Percentiles rank a stretch among this genome's conserved stretches.
These are phyloP conservation scores for Cetoscarus ocellatus DNA, from an alignment of 2,797 vertebrate species.

Conservation along the genomic window DNA sequence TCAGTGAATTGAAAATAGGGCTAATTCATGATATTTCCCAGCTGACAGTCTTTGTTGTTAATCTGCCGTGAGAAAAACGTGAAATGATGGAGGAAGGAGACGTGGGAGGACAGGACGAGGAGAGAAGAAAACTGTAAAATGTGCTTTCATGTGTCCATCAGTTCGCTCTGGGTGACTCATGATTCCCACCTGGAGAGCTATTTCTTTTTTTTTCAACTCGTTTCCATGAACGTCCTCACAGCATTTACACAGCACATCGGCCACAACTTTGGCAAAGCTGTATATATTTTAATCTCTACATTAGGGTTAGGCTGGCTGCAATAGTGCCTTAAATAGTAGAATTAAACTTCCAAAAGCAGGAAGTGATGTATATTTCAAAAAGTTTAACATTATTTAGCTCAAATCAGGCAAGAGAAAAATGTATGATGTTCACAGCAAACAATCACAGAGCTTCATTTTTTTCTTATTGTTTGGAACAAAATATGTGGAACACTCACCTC, in stretches of 20 bases:
- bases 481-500: conserved; percentile 86
- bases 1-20: conserved; percentile 55
- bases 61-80: conserved; percentile 66
- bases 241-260: neutral
- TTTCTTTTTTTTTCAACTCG: neutral
- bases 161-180: conserved; percentile 7
- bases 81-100: conserved; percentile 27
- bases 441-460: neutral
- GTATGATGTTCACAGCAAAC: neutral
- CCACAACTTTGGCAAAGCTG: neutral
- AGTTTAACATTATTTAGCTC: conserved; percentile 1
- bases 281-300: neutral
- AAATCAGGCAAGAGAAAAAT: neutral
- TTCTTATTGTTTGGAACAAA: neutral
- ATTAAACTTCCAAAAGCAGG: conserved; percentile 1
- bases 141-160: conserved; percentile 35
- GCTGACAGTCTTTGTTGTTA: conserved; percentile 37
- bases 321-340: neutral
- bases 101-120: conserved; percentile 2
- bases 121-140: conserved; percentile 25
- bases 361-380: neutral
- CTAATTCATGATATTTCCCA: conserved; percentile 55
- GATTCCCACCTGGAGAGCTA: neutral
- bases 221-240: neutral
- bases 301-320: neutral